Evolutionary conservation across 2,797 vertebrate genomes (phyloP).

Genomic region (Hippocampus kuda): DNA sequence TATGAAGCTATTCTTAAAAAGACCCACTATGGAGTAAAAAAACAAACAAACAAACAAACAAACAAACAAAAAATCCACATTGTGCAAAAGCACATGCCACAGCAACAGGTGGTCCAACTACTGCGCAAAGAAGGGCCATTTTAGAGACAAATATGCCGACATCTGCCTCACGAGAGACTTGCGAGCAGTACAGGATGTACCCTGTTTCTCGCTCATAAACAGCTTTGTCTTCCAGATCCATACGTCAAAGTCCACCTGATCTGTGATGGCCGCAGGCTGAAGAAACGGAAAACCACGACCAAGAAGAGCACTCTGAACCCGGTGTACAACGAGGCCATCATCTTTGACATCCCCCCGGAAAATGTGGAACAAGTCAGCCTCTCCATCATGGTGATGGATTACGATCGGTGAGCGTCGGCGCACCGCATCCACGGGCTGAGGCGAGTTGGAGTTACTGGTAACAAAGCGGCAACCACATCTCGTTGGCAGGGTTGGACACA

Average conservation of each 20-base stretch:
- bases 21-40: too few relatives aligned
- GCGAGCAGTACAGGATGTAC: too few relatives aligned
- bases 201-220: neutral
- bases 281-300: conserved; percentile 92
- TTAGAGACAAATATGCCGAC: neutral
- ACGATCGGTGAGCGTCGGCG: conserved; percentile 76
- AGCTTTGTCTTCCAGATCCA: conserved; percentile 68
- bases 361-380: conserved; percentile 98
- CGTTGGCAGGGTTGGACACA: conserved; percentile 84
- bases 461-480: neutral
- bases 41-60: too few relatives aligned
- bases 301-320: conserved; percentile 96
- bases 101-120: too few relatives aligned
- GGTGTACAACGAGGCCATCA: conserved; percentile 91
- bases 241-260: conserved; percentile 96
- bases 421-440: neutral
- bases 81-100: too few relatives aligned
- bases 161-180: too few relatives aligned
- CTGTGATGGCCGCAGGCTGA: conserved; percentile 87
- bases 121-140: neutral
- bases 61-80: too few relatives aligned
- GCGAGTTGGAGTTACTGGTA: neutral
- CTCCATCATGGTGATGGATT: conserved; percentile 96
- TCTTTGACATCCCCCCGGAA: conserved; percentile 97
- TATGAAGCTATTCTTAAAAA: too few relatives aligned